phyloP scores from a whole-genome alignment of 2,797 vertebrate genomes.

The Sebastes wilsoni region DNA sequence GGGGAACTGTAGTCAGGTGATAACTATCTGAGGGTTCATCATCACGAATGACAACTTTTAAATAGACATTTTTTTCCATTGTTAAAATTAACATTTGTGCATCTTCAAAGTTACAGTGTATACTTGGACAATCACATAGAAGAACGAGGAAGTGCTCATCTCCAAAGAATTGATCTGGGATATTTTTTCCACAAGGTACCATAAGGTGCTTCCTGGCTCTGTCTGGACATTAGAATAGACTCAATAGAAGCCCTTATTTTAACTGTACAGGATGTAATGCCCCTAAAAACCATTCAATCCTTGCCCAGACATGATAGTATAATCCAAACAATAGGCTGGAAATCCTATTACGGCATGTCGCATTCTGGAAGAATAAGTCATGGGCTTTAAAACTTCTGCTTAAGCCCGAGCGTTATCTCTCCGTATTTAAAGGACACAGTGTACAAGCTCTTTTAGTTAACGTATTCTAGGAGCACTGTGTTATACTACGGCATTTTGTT shows the following conservation, averaged over 20 bases:
- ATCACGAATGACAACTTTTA: not conserved
- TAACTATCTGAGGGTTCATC: not conserved
- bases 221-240: not conserved
- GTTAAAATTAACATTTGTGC: not conserved
- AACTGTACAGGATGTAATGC: constrained; percentile 18
- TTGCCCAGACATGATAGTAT: constrained; percentile 34
- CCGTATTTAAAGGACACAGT: not conserved
- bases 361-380: not conserved
- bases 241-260: constrained; percentile 4
- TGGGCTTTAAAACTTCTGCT: constrained; percentile 30
- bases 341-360: constrained; percentile 52
- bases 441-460: not conserved
- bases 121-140: not conserved
- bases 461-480: constrained; percentile 7
- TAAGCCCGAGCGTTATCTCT: constrained; percentile 33
- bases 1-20: too few species aligned
- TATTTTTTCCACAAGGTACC: not conserved
- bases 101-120: not conserved
- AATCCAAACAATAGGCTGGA: constrained; percentile 49
- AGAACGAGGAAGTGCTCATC: not conserved
- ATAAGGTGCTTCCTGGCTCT: not conserved
- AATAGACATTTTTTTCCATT: not conserved
- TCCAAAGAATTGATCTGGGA: not conserved
- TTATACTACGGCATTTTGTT: constrained; percentile 17
- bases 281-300: constrained; percentile 30